Base-by-base conservation (phyloP, 2,888 invertebrate species). In the Cosmia pyralina region DNA sequence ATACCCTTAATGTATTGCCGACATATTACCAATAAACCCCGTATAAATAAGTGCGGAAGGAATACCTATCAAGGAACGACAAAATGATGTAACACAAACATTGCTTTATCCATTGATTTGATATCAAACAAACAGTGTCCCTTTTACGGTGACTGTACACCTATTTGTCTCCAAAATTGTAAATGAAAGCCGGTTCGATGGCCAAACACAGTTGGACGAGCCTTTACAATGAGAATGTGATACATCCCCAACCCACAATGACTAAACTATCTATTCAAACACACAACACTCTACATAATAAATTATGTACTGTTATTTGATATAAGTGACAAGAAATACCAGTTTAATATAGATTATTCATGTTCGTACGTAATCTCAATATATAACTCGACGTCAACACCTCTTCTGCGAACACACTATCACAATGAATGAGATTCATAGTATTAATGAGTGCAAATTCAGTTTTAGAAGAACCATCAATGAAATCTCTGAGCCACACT, bases 361-460 rank as follows among this genome's bases (percentile, higher is more conserved):
- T 81, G 77, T 84, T 66, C 55, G 63, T 73, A 77, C 85, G 69
- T 65, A 79, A 79, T 71, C 68, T 57, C 72, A 79, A 85, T 79
- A 85, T 82, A 87, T 75, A 73, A 63, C 44, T 46, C 66, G 66
- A 82, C 83, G 83, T 85, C 85, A 87, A 69, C 78, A 77, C 76
- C 59, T 76, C 82, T 79, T 79, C 79, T 74, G 65, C 62, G 80
- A 81, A 79, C 69, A 85, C 70, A 76, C 77, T 81, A 82, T 79
- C 79, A 86, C 88, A 86, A 88, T 86, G 86, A 88, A 86, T 86
- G 87, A 88, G 81, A 59, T 73, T 72, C 88, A 87, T 77, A 85
- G 73, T 86, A 86, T 81, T 86, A 86, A 86, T 86, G 85, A 88
- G 85, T 86, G 86, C 86, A 81, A 86, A 86, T 81, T 86, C 63